Percentiles rank a stretch among this genome's conserved stretches.
These are phyloP conservation scores for Microplitis mediator DNA, from an alignment of 1,140 invertebrate genomes.

Conservation along the genomic window DNA sequence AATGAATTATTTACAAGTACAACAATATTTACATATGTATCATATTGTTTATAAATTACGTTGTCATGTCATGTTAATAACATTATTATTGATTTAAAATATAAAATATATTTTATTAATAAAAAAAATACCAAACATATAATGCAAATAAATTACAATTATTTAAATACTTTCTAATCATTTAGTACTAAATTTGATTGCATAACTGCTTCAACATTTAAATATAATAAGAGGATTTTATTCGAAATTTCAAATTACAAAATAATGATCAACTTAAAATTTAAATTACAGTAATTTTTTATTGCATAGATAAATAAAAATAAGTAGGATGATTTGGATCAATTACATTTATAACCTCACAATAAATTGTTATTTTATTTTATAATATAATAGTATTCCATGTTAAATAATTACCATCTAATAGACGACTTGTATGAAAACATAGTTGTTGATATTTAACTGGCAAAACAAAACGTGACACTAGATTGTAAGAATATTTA, in stretches of 20 bases:
- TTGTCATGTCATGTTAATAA: no score
- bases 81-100: no score
- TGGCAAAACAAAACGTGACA: conserved; percentile 40
- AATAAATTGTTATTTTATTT: conserved; percentile 26
- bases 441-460: conserved; percentile 50
- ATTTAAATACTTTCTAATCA: neutral
- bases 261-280: no score
- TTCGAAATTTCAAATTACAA: no score
- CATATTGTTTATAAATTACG: no score
- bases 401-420: conserved; percentile 46
- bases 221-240: no score
- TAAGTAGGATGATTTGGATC: no score
- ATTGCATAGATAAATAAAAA: neutral
- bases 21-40: no score
- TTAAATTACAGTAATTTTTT: neutral
- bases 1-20: no score
- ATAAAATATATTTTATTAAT: no score
- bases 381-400: neutral
- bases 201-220: conserved; percentile 36
- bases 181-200: conserved; percentile 30
- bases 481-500: conserved; percentile 38
- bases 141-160: neutral
- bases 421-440: conserved; percentile 53
- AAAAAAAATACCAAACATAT: no score
- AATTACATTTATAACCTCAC: conserved; percentile 27